Evolutionary conservation across 2,113 vertebrate genomes (phyloP).

Genomic region (Gasterosteus aculeatus): DNA sequence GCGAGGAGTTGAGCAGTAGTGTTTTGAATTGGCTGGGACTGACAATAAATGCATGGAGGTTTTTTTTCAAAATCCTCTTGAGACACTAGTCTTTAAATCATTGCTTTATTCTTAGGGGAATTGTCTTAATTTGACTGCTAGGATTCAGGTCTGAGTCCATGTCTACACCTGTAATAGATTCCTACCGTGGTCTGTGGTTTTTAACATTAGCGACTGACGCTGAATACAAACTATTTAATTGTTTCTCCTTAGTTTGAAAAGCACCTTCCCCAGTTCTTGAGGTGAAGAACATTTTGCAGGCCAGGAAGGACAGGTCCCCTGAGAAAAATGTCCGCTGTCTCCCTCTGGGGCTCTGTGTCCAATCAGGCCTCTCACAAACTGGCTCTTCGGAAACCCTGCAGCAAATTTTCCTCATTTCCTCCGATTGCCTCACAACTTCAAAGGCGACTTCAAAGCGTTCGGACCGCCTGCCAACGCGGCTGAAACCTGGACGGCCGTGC

Average conservation of each 20-base stretch:
- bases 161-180: not conserved
- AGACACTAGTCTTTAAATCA: not conserved
- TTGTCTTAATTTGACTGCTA: not conserved
- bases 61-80: not conserved
- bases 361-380: slow-evolving; percentile 65
- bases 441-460: slow-evolving; percentile 65
- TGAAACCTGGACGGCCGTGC: slow-evolving; percentile 25
- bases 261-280: not conserved
- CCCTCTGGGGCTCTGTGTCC: slow-evolving; percentile 64
- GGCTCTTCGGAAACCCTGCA: slow-evolving; percentile 53
- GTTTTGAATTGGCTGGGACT: not conserved
- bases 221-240: not conserved
- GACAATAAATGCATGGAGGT: not conserved
- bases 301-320: slow-evolving; percentile 54
- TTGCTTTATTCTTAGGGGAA: not conserved
- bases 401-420: slow-evolving; percentile 64
- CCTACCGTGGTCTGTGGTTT: not conserved
- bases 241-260: not conserved
- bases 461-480: slow-evolving; percentile 19
- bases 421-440: slow-evolving; percentile 68
- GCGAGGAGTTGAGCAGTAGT: not conserved
- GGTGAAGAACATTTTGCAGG: not conserved
- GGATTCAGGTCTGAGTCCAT: not conserved
- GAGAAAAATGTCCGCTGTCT: slow-evolving; percentile 65
- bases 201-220: not conserved